Evolutionary conservation across 37 sponge, comb jelly and placozoan genomes (phyloP).

Genomic region (Chondrilla cf. caribensis): DNA sequence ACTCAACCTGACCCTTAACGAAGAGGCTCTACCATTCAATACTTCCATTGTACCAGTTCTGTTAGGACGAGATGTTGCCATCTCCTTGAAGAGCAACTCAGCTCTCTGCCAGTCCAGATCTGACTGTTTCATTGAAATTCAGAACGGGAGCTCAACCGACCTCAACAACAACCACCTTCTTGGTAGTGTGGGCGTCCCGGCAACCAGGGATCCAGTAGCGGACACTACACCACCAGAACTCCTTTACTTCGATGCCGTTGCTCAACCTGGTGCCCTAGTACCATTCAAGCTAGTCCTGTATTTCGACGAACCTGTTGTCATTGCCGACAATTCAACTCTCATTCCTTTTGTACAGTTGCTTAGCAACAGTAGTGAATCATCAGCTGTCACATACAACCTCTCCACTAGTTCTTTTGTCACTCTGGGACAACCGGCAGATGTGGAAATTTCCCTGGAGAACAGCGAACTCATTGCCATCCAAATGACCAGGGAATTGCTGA

Average conservation of each 20-base stretch:
- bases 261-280: not conserved
- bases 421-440: conserved; percentile 39
- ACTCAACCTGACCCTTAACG: conserved; percentile 14
- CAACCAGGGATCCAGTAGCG: conserved; percentile 32
- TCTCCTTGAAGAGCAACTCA: conserved; percentile 43
- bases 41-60: conserved; percentile 46
- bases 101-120: conserved; percentile 30
- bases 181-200: not conserved
- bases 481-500: conserved; percentile 32
- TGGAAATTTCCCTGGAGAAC: conserved; percentile 45
- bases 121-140: conserved; percentile 41
- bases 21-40: conserved; percentile 32
- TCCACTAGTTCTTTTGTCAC: conserved; percentile 33
- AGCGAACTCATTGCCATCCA: conserved; percentile 54
- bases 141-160: not conserved
- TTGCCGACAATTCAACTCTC: conserved; percentile 11
- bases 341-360: conserved; percentile 34
- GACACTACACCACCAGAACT: conserved; percentile 78
- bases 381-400: conserved; percentile 34
- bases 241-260: conserved; percentile 54
- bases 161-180: not conserved
- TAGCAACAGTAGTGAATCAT: not conserved
- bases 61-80: conserved; percentile 43
- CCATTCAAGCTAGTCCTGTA: conserved; percentile 43
- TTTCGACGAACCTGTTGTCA: conserved; percentile 62